Percentiles rank a stretch among this genome's conserved stretches.
Evolutionary conservation across 2,888 invertebrate species (phyloP).

Genomic region (Pterostichus madidus): DNA sequence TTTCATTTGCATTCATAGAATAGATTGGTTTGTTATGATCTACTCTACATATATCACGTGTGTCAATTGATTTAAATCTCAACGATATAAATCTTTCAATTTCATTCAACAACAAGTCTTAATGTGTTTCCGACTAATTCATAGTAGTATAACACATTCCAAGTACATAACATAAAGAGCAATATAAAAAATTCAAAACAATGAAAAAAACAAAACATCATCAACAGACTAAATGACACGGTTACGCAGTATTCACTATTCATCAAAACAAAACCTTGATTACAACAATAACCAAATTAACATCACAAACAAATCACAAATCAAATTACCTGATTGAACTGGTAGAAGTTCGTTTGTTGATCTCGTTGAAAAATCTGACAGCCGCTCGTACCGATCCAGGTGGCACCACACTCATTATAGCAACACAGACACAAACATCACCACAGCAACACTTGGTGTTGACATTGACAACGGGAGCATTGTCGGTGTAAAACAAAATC

Average conservation of each 20-base stretch:
- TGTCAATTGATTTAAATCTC: slow-evolving; percentile 18
- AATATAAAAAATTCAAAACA: neutral
- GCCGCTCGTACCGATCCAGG: slow-evolving; percentile 55
- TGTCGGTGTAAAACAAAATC: slow-evolving; percentile 41
- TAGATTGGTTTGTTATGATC: slow-evolving; percentile 47
- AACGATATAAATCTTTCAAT: slow-evolving; percentile 34
- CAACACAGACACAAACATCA: slow-evolving; percentile 44
- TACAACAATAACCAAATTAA: slow-evolving; percentile 39
- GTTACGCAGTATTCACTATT: neutral
- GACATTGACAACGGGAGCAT: neutral
- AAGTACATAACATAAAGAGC: neutral
- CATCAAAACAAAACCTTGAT: slow-evolving; percentile 35
- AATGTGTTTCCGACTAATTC: neutral
- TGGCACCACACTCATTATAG: slow-evolving; percentile 54
- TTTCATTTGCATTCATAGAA: slow-evolving; percentile 20
- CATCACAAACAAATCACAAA: neutral
- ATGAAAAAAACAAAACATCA: no score
- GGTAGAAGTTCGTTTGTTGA: slow-evolving; percentile 49
- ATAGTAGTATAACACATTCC: no score
- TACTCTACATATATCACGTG: slow-evolving; percentile 19
- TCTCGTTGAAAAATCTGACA: slow-evolving; percentile 62
- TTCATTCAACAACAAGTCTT: slow-evolving; percentile 25
- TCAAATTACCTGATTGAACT: slow-evolving; percentile 47
- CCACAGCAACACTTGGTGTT: slow-evolving; percentile 15
- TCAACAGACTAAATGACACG: neutral